Conservation (phyloP, 2,797 vertebrate species). For the Nyctalus aviator region DNA sequence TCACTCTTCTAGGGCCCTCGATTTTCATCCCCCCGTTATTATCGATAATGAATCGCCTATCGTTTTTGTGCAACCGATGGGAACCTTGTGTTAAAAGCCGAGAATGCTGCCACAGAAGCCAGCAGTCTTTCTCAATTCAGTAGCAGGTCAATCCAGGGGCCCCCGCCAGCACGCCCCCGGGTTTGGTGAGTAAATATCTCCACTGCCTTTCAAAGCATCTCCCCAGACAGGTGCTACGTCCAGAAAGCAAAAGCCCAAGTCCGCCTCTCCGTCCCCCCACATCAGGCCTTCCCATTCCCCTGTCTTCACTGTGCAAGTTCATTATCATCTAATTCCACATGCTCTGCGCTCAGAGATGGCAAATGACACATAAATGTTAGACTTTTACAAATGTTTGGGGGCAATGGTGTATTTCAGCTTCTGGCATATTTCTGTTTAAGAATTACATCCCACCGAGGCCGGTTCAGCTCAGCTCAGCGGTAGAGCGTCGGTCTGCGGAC, state of each 20-base stretch:
- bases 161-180: not conserved
- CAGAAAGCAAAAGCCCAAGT: not conserved
- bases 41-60: not conserved
- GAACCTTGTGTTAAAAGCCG: constrained; percentile 15
- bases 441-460: not conserved
- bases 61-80: not conserved
- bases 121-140: constrained; percentile 45
- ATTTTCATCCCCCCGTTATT: not conserved
- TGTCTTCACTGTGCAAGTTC: not conserved
- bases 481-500: no score
- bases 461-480: no score
- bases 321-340: not conserved
- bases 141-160: not conserved
- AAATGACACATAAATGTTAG: not conserved
- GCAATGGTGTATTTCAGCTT: not conserved
- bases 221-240: not conserved
- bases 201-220: constrained; percentile 19
- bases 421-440: not conserved
- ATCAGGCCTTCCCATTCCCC: not conserved
- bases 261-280: not conserved
- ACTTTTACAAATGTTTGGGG: not conserved
- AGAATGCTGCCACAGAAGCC: constrained; percentile 21
- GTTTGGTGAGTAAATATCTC: not conserved
- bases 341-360: not conserved
- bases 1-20: not conserved